phyloP scores from a whole-genome alignment of 2,888 invertebrate species.

The Chloroclysta siterata region DNA sequence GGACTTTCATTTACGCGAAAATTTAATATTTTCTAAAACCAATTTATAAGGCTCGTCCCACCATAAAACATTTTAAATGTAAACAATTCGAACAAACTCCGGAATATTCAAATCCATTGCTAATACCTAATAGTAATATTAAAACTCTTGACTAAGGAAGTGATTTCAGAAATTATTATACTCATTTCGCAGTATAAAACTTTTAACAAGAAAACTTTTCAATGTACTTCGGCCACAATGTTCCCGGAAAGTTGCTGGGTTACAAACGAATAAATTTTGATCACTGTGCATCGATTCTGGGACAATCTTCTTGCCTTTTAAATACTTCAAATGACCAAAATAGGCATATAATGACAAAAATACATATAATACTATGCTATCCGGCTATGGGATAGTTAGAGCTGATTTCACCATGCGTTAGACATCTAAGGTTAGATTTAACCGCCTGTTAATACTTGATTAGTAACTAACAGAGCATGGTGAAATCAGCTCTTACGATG shows the following conservation, averaged over 20 bases:
- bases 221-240: conserved; percentile 76
- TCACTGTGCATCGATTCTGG: conserved; percentile 62
- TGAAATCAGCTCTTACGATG: too few relatives aligned
- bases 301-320: conserved; percentile 25
- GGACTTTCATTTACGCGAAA: too few relatives aligned
- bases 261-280: conserved; percentile 74
- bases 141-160: conserved; percentile 69
- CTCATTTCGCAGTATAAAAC: conserved; percentile 80
- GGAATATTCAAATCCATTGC: conserved; percentile 1
- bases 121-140: conserved; percentile 51
- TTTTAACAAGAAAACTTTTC: conserved; percentile 84
- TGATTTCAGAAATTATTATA: conserved; percentile 81
- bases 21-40: too few relatives aligned
- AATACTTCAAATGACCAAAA: not conserved
- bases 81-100: not conserved
- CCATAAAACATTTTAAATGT: not conserved
- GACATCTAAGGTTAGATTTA: too few relatives aligned
- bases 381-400: too few relatives aligned
- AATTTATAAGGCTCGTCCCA: too few relatives aligned
- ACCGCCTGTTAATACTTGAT: too few relatives aligned
- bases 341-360: not conserved
- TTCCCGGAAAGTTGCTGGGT: conserved; percentile 70
- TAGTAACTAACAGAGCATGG: too few relatives aligned
- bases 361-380: too few relatives aligned
- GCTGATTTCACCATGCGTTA: too few relatives aligned